A percentile compares a stretch with the other conserved stretches of the same genome.
Conservation (phyloP, 2,113 vertebrate species). For the Mastomys natalensis region DNA sequence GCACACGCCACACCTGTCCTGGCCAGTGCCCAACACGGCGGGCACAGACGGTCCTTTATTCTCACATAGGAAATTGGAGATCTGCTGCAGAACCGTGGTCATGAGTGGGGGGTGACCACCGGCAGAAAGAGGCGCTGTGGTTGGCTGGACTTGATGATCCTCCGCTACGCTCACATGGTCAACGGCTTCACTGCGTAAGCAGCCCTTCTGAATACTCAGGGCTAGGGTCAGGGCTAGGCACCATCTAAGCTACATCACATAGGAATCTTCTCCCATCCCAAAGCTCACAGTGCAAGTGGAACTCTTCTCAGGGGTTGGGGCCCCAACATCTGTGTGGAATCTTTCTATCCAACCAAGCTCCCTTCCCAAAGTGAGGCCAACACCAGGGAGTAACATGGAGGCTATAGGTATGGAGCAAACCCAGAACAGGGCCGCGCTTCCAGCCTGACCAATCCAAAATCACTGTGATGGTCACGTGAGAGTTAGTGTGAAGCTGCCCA, state of each 20-base stretch:
- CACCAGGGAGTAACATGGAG: not conserved
- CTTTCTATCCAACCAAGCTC: not conserved
- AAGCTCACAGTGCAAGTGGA: not conserved
- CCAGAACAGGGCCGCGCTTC: not conserved
- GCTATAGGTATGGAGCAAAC: not conserved
- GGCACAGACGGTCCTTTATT: not conserved
- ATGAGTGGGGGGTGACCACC: slow-evolving; percentile 97
- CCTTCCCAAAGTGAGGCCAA: not conserved
- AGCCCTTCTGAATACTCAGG: slow-evolving; percentile 32
- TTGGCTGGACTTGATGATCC: slow-evolving; percentile 97
- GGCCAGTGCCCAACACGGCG: not conserved
- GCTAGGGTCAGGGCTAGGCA: too few species aligned
- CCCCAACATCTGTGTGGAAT: not conserved
- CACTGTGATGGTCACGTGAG: not conserved
- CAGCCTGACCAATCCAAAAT: not conserved
- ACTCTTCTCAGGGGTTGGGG: not conserved
- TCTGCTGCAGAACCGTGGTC: slow-evolving; percentile 95
- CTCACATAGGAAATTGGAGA: slow-evolving; percentile 91
- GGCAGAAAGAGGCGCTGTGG: slow-evolving; percentile 97
- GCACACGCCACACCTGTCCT: not conserved
- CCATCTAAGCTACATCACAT: not conserved
- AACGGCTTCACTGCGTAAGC: slow-evolving; percentile 99
- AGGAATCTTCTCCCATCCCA: not conserved
- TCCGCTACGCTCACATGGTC: slow-evolving; percentile 98
- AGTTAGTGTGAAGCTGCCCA: not conserved